Evolutionary conservation across 2,797 vertebrate genomes (phyloP).

Genomic region (Capromys pilorides): DNA sequence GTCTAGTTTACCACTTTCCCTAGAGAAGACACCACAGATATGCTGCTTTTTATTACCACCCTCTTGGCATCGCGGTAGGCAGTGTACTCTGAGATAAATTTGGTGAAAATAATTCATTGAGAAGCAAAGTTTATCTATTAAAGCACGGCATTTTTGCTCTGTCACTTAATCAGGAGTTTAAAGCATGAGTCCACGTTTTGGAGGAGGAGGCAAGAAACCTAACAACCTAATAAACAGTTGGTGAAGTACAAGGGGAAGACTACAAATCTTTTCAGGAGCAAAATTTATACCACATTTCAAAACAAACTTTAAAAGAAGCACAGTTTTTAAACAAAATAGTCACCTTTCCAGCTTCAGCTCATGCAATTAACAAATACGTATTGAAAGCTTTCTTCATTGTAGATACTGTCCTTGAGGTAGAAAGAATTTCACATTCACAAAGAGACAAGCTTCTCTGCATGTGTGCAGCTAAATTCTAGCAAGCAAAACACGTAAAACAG

Average conservation of each 20-base stretch:
- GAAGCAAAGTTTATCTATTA: background rate
- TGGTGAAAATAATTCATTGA: background rate
- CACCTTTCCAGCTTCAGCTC: background rate
- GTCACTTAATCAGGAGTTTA: background rate
- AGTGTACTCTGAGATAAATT: background rate
- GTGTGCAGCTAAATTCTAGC: background rate
- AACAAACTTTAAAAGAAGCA: background rate
- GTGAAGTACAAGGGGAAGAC: background rate
- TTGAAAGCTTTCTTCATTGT: background rate
- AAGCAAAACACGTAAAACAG: background rate
- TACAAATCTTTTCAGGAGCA: background rate
- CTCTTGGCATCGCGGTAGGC: background rate
- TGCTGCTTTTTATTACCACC: background rate
- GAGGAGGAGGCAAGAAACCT: background rate
- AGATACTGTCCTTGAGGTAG: background rate
- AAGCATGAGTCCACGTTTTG: background rate
- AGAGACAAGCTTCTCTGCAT: background rate
- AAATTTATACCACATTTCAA: background rate
- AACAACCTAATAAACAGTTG: background rate
- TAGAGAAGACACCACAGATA: background rate
- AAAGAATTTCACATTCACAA: background rate
- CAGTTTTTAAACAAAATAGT: background rate
- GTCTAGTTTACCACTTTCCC: background rate
- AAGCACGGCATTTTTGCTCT: background rate
- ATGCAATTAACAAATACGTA: background rate